Evolutionary conservation across 2,797 vertebrate genomes (phyloP).

Genomic region (Gephyroberyx darwinii): DNA sequence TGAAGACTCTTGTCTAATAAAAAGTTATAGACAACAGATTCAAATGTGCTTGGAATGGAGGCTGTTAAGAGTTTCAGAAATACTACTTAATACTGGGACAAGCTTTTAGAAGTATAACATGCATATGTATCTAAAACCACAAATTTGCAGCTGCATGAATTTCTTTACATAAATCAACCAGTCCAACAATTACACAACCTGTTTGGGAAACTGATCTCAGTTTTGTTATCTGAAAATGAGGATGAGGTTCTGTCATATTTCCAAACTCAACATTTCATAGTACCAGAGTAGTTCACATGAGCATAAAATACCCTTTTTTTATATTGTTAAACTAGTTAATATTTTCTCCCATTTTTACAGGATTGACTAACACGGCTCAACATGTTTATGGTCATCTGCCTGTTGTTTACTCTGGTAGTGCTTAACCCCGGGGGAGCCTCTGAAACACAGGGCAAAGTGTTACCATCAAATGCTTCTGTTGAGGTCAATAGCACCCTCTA

Average conservation of each 20-base stretch:
- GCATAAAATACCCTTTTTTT: neutral
- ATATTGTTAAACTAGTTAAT: no score
- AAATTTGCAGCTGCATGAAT: neutral
- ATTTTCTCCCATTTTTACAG: neutral
- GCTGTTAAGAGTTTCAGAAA: slow-evolving; percentile 10
- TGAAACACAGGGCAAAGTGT: neutral
- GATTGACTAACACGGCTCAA: neutral
- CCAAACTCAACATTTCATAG: no score
- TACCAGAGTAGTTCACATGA: no score
- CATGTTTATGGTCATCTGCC: slow-evolving; percentile 3
- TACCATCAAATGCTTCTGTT: neutral
- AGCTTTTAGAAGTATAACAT: slow-evolving; percentile 7
- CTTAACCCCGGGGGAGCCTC: neutral
- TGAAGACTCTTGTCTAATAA: slow-evolving; percentile 21
- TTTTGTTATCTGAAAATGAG: no score
- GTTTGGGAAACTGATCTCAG: no score
- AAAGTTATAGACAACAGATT: slow-evolving; percentile 32
- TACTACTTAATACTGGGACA: slow-evolving; percentile 23
- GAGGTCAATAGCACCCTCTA: slow-evolving; percentile 66
- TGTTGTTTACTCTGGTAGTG: neutral
- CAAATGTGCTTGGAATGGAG: slow-evolving; percentile 16
- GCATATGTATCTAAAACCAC: neutral
- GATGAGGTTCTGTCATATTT: no score
- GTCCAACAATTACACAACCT: no score
- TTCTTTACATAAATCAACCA: neutral